Base-by-base conservation (phyloP, 1,140 invertebrate species). In the Macrobrachium nipponense region DNA sequence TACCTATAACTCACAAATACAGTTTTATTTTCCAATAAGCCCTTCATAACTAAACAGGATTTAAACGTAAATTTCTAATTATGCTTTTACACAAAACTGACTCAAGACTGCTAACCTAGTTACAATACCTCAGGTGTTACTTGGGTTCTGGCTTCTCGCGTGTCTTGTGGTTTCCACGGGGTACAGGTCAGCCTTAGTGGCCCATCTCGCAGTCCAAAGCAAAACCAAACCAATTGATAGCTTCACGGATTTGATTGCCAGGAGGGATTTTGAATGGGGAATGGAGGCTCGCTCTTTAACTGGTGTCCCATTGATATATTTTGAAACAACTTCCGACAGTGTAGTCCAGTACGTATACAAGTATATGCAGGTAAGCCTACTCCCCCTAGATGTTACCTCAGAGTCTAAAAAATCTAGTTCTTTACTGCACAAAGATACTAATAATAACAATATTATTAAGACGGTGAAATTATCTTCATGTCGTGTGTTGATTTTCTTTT, bases 161-260 rank as follows among this genome's bases (percentile, higher is more conserved):
- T 70, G 68, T 15, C 23, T 70, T 23, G 36, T 70, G 23, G 36
- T 23, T 7, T 27, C 68, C 23, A 43, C 68, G 7, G 68, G 23
- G 5, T 70, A 23, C 36, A 23, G 68, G 68, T 70, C 68, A 4
- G 27, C 68, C 11, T n/a, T 70, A 14, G 36, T 70, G 14, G 68
- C 68, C 20, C 68, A 70, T 17, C 36, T 70, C 14, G 36, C 68
- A 20, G 68, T 70, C 68, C 68, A 70, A n/a, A 70, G 36, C 14
- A 70, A 70, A 43, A 27, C 36, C 68, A 23, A 23, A 27, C 68
- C 68, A 3, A 70, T 70, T 27, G 36, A 70, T 17, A 70, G 23
- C 17, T 70, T 70, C 68, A 15, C 27, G 20, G 68, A 70, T 20
- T 43, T 70, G 14, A 27, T 70, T 0, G 68, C 5, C 5, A 23